Evolutionary conservation across 2,113 vertebrate genomes (phyloP).

Genomic region (Cottus gobio): DNA sequence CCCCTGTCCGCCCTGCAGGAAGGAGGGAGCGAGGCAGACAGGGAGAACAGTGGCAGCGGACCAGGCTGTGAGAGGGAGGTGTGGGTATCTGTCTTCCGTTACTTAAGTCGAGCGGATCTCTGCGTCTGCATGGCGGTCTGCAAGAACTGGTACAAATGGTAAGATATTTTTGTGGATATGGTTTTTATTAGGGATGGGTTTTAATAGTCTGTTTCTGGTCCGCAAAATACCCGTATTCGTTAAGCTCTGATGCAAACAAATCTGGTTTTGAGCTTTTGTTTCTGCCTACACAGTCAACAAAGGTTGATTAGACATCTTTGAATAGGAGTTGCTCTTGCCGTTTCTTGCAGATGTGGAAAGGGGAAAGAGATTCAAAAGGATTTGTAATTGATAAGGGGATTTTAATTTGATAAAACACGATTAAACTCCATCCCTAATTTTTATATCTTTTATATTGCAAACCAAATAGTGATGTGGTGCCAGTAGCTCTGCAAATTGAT

Average conservation of each 20-base stretch:
- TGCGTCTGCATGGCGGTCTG: slow-evolving; percentile 99
- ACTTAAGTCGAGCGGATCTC: slow-evolving; percentile 93
- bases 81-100: slow-evolving; percentile 98
- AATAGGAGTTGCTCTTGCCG: not conserved
- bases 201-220: not conserved
- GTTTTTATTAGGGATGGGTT: not conserved
- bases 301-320: not conserved
- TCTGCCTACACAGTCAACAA: not conserved
- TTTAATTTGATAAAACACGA: not conserved
- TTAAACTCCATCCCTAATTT: not conserved
- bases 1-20: slow-evolving; percentile 75
- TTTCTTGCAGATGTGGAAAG: not conserved
- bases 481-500: not conserved
- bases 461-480: not conserved
- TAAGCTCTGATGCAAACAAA: not conserved
- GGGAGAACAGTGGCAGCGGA: slow-evolving; percentile 62
- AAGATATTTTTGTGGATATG: slow-evolving; percentile 68
- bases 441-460: not conserved
- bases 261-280: not conserved
- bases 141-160: slow-evolving; percentile 99
- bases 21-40: slow-evolving; percentile 68
- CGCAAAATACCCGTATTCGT: not conserved
- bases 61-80: slow-evolving; percentile 90
- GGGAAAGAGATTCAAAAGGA: not conserved
- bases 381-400: not conserved